Evolutionary conservation across 2,888 invertebrate genomes (phyloP).

Genomic region (Megamerina dolium): DNA sequence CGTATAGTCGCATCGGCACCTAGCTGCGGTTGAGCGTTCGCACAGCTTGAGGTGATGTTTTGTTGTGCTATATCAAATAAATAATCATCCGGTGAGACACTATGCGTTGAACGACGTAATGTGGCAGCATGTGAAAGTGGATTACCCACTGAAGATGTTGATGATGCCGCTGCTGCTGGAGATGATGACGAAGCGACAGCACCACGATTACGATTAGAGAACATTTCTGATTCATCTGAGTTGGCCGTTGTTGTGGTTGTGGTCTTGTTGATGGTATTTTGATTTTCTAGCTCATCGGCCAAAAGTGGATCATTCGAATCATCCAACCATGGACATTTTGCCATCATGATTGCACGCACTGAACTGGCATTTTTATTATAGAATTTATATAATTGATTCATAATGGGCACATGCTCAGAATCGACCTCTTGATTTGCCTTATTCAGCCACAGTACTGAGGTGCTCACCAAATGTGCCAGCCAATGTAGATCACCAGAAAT

Average conservation of each 20-base stretch:
- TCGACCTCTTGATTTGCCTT: constrained; percentile 75
- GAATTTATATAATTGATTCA: constrained; percentile 66
- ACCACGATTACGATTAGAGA: too few relatives aligned
- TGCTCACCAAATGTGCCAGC: constrained; percentile 68
- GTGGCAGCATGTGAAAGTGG: constrained; percentile 39
- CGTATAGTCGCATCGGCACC: constrained; percentile 49
- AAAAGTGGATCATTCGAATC: constrained; percentile 38
- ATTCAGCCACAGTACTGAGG: constrained; percentile 72
- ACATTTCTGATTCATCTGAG: too few relatives aligned
- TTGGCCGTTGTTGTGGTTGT: too few relatives aligned
- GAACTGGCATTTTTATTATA: constrained; percentile 77
- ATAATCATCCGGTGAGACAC: constrained; percentile 25
- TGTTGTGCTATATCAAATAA: constrained; percentile 29
- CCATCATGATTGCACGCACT: constrained; percentile 69
- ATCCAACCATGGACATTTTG: constrained; percentile 57
- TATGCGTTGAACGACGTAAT: constrained; percentile 24
- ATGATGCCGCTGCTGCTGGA: too few relatives aligned
- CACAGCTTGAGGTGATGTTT: constrained; percentile 11
- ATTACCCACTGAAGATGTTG: constrained; percentile 32
- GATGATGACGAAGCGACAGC: too few relatives aligned
- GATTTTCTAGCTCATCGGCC: too few relatives aligned
- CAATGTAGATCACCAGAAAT: constrained; percentile 76
- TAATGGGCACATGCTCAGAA: constrained; percentile 72
- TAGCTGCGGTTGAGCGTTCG: constrained; percentile 4
- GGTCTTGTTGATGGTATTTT: too few relatives aligned